These are phyloP conservation scores for Ciconia boyciana DNA, from an alignment of 2,113 vertebrate genomes.

Conservation along the genomic window DNA sequence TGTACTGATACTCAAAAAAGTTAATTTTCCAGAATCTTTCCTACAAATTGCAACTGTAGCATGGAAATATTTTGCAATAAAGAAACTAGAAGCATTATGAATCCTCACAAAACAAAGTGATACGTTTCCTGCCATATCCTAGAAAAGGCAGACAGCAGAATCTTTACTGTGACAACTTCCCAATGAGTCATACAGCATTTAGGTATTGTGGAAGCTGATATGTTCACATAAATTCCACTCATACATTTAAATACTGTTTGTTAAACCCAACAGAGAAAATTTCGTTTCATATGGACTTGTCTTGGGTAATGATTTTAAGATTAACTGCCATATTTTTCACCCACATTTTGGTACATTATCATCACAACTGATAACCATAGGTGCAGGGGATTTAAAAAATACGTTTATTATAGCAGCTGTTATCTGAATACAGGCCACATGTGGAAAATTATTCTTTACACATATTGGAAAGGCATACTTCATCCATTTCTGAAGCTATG, in stretches of 20 bases:
- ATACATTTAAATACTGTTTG: background rate
- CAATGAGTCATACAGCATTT: background rate
- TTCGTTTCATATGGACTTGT: background rate
- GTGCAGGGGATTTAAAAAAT: background rate
- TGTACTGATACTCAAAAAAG: background rate
- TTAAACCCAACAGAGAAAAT: background rate
- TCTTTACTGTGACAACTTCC: background rate
- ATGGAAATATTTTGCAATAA: background rate
- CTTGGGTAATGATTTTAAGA: background rate
- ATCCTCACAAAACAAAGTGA: background rate
- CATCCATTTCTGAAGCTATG: background rate
- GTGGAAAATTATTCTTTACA: background rate
- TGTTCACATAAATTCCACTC: background rate
- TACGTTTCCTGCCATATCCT: background rate
- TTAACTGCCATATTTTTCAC: background rate
- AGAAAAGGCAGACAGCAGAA: background rate
- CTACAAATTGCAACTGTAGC: background rate
- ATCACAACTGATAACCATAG: background rate
- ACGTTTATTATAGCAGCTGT: background rate
- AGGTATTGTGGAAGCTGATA: background rate
- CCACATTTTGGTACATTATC: background rate
- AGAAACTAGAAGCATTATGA: background rate
- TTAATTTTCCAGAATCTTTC: background rate
- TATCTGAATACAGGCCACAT: background rate
- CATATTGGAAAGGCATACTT: background rate